Conservation (phyloP, 1,140 invertebrate genomes). For the Thereuonema tuberculata region DNA sequence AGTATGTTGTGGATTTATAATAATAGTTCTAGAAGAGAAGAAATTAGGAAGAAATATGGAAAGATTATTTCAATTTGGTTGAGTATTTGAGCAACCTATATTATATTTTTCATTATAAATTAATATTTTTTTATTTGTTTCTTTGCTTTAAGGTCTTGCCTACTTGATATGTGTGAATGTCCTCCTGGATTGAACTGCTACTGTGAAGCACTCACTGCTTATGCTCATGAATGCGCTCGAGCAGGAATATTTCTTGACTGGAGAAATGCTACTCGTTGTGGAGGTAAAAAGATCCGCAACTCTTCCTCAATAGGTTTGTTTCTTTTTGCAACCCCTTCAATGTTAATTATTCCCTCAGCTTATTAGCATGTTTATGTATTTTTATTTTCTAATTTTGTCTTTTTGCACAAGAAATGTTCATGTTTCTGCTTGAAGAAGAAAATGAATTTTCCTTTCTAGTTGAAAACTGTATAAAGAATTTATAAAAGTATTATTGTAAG, state of each 20-base stretch:
- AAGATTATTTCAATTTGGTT: no score
- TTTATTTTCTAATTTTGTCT: background rate
- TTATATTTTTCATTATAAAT: no score
- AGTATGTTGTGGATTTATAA: no score
- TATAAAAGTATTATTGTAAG: no score
- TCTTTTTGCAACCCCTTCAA: background rate
- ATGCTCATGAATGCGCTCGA: conserved; percentile 66
- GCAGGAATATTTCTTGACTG: conserved; percentile 44
- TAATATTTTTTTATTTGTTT: no score
- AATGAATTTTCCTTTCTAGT: no score
- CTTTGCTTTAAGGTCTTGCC: conserved; percentile 55
- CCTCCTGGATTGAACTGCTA: conserved; percentile 57
- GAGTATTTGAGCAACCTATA: no score
- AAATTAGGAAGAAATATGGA: no score
- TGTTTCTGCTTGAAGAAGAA: no score
- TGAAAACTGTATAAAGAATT: no score
- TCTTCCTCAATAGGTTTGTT: background rate
- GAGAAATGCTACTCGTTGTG: conserved; percentile 47
- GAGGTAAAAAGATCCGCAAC: conserved; percentile 10
- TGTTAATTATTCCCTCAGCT: background rate
- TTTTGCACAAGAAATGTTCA: background rate
- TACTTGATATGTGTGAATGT: conserved; percentile 82
- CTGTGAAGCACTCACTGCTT: conserved; percentile 77
- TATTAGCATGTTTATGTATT: background rate
- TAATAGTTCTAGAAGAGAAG: no score